Base-by-base conservation (phyloP, 2,113 vertebrate species). In the Colossoma macropomum region DNA sequence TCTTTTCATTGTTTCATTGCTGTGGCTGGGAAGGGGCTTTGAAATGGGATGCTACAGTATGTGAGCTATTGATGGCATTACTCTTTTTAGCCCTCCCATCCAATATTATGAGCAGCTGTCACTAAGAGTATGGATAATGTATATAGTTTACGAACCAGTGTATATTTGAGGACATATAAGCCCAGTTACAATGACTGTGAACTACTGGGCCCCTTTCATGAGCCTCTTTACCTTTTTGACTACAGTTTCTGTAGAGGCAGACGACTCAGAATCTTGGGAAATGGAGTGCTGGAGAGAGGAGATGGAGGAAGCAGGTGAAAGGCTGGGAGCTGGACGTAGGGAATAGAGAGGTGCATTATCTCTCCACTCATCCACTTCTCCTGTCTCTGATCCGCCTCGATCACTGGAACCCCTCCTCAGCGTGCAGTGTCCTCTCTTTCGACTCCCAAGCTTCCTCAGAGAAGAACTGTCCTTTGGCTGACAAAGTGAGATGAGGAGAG, bases 151-250 rank as follows among this genome's bases (percentile, higher is more conserved):
- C 1, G 13, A 45, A 45, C 41, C 41, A 45, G 10, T 13, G 32
- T 21, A 62, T 27, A 77, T 12, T 21, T 15, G 11, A 66, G 5
- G 11, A 12, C 5, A 45, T 21, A 63, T 38, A 63, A 28, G 32
- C 62, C n/a, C 34, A n/a, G 25, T 48, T 3, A 30, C n/a, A 50
- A 21, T 30, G 50, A 23, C 6, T 15, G 3, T 16, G 27, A 71
- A 63, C 4, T 16, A 41, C 13, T 12, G 6, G 19, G 25, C 59
- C 17, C 71, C 12, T 19, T 48, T 19, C 17, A 45, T n/a, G 16
- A 4, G 27, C 6, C 32, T 2, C 59, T 87, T 86, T 73, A 94
- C 93, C 91, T 89, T 94, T 91, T 95, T 94, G 30, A 83, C 82
- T 13, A 81, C 38, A 0, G 87, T 92, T 84, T 91, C 94, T 85